Evolutionary conservation across 2,888 invertebrate genomes (phyloP).

Genomic region (Dyspetes luteomarginatus): DNA sequence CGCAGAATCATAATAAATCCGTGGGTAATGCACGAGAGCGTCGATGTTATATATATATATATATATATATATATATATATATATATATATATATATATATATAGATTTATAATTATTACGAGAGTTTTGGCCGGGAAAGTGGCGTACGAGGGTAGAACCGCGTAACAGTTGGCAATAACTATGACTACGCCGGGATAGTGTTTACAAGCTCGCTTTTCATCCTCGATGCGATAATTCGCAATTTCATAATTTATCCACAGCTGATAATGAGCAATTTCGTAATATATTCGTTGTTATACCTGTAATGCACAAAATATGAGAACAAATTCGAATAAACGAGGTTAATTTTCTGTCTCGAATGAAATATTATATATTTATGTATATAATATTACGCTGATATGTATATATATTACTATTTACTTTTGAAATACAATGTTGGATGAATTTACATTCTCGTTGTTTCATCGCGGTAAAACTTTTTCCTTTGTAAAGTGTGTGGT

Average conservation of each 20-base stretch:
- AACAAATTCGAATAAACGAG: conserved; percentile 23
- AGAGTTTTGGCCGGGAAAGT: conserved; percentile 75
- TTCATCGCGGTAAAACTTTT: conserved; percentile 47
- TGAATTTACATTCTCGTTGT: conserved; percentile 74
- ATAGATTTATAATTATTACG: conserved; percentile 80
- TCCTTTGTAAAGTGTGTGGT: not conserved
- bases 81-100: no score
- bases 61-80: no score
- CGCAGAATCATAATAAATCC: conserved; percentile 82
- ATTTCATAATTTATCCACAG: conserved; percentile 64
- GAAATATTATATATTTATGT: not conserved
- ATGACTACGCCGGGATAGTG: conserved; percentile 38
- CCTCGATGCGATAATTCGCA: conserved; percentile 37
- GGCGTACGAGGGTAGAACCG: conserved; percentile 68
- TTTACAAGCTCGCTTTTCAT: conserved; percentile 37
- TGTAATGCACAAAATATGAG: not conserved
- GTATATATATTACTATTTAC: not conserved
- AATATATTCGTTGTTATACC: conserved; percentile 55
- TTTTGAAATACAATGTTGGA: conserved; percentile 29
- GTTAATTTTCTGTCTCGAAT: conserved; percentile 15
- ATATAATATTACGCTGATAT: conserved; percentile 1
- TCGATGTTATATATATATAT: conserved; percentile 71
- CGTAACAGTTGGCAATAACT: conserved; percentile 20
- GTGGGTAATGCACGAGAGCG: conserved; percentile 77
- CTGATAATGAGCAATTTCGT: conserved; percentile 66